Base-by-base conservation (phyloP, 2,113 vertebrate genomes). In the Mesitornis unicolor region DNA sequence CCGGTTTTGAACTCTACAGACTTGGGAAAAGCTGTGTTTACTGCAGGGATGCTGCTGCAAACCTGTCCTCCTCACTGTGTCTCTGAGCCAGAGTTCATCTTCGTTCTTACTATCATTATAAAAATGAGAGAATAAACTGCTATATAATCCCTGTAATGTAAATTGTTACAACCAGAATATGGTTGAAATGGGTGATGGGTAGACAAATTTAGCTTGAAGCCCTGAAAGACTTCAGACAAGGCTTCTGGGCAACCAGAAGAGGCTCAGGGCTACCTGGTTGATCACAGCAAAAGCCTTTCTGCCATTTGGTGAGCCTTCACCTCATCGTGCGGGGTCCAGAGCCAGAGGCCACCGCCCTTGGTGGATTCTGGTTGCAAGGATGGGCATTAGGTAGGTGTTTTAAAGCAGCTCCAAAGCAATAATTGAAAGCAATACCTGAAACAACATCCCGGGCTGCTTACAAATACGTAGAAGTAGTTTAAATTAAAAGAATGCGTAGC, bases 251-350 rank as follows among this genome's bases (percentile, higher is more conserved):
- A 69, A 26, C 35, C 48, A 64, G 35, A 26, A 54, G 38, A 54
- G 25, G 57, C 25, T 42, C 6, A 5, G 18, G 48, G 16, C 35
- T 53, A 13, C 10, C 3, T 0, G 1, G 15, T 50, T 78, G 14
- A 13, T 54, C 16, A 4, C 48, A 51, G 67, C 43, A 50, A 45
- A 61, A 65, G 45, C 26, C 31, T 4, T 43, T 71, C 56, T 35
- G 67, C 38, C 17, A 1, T 16, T 28, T 11, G 25, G 19, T 17
- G 85, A 63, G 48, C 17, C 22, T 35, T 82, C 47, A 33, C 1
- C 0, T 29, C 26, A 3, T 16, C 4, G 1, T 38, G 15, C 12
- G 0, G 0, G 6, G 7, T 26, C 28, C 36, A 28, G 19, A 35
- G 5, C 5, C 33, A 38, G 33, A 22, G 35, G 15, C 8, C 25